Evolutionary conservation across 2,113 vertebrate genomes (phyloP), one percentile per base, ranked within the genome.

Genomic region (Nycticebus coucang): DNA sequence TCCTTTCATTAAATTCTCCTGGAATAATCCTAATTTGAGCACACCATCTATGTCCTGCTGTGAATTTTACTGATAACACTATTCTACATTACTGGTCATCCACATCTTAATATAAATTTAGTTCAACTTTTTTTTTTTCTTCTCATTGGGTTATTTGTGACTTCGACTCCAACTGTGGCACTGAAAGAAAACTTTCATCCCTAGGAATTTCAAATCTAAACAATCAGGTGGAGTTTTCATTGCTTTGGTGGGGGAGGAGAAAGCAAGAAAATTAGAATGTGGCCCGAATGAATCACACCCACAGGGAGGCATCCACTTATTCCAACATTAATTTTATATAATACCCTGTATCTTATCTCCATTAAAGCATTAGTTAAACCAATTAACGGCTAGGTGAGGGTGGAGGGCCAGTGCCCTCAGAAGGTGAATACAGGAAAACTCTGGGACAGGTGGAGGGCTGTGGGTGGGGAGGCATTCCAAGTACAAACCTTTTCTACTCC

Each of bases 1-100:
- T 81, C 55, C 77, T 64, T 93, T 91, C 93, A 93, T 96, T 93
- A 94, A 96, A 87, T 96, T 97, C 75, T 92, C 89, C 68, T 53
- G 87, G 87, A 93, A 95, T 72, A 64, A 95, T 77, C 80, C 95
- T 96, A 84, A 96, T 92, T 89, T 87, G 71, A 96, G 82, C 59
- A 68, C 91, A 74, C 83, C 80, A 93, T 72, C 91, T 84, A 94
- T 87, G 95, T 96, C 84, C 95, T 96, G 53, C 95, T 53, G 59
- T 75, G 91, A 95, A 93, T 77, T 59, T 74, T 75, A 87, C 2
- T 0, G 60, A 91, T 64, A 94, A 94, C 59, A 91, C 62, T 88
- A 57, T 79, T 97, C 88, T 92, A 88, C 30, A 74, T 24, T 60
- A 72, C 30, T 87, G 69, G 86, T 78, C 89, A 78, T 78, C 93